phyloP scores from a whole-genome alignment of 2,113 vertebrate genomes.

The Malurus elegans region DNA sequence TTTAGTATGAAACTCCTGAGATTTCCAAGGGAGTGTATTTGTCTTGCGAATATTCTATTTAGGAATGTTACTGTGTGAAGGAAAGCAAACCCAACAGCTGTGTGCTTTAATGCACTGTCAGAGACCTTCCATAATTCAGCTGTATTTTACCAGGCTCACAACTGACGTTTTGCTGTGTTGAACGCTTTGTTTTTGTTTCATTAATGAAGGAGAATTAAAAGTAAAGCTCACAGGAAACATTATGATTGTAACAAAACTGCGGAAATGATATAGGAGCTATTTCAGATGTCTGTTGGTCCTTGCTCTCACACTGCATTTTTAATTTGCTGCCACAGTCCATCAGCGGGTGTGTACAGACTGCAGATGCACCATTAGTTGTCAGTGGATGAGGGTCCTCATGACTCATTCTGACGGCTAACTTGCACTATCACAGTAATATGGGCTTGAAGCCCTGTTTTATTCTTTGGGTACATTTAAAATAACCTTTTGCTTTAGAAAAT shows the following conservation, averaged over 20 bases:
- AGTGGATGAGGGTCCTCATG: conserved; percentile 62
- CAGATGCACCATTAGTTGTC: conserved; percentile 63
- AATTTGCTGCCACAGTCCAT: conserved; percentile 80
- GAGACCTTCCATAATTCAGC: neutral
- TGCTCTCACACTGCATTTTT: conserved; percentile 76
- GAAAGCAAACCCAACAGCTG: neutral
- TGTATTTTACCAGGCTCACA: neutral
- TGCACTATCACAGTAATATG: conserved; percentile 43
- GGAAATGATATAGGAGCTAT: neutral
- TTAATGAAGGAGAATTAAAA: neutral
- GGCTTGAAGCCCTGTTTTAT: conserved; percentile 28
- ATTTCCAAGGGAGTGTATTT: neutral
- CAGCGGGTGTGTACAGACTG: conserved; percentile 62
- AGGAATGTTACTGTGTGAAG: neutral
- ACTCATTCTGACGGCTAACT: conserved; percentile 73
- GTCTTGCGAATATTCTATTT: neutral
- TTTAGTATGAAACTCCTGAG: neutral
- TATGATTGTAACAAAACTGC: neutral
- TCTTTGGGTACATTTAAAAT: conserved; percentile 35
- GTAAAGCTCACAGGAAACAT: neutral
- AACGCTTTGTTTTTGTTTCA: neutral
- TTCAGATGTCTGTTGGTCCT: conserved; percentile 61
- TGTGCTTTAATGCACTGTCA: neutral
- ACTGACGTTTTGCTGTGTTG: neutral
- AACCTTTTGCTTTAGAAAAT: neutral